Percentiles rank a stretch among this genome's conserved stretches.
Evolutionary conservation across 2,797 vertebrate genomes (phyloP).

Genomic region (Aulostomus chinensis): DNA sequence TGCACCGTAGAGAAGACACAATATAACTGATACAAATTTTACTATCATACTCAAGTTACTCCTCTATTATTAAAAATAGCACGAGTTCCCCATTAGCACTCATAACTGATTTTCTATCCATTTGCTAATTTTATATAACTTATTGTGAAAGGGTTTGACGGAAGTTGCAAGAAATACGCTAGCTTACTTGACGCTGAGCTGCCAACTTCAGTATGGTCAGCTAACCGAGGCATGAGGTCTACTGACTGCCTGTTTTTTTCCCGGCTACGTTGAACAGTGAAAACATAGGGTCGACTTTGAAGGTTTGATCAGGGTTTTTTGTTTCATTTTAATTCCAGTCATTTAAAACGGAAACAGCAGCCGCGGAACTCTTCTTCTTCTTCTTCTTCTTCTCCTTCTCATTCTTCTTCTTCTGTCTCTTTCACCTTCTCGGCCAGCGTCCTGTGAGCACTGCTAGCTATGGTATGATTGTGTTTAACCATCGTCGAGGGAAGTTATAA

Average conservation of each 20-base stretch:
- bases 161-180: background rate
- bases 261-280: background rate
- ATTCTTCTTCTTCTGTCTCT: background rate
- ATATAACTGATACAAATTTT: too few species aligned
- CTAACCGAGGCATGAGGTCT: constrained; percentile 45
- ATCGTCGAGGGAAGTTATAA: constrained; percentile 52
- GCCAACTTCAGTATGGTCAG: constrained; percentile 64
- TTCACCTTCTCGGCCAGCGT: constrained; percentile 21
- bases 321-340: background rate
- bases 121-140: too few species aligned
- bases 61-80: background rate
- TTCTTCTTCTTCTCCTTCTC: constrained; percentile 7
- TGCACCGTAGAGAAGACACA: too few species aligned
- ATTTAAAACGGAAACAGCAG: constrained; percentile 18
- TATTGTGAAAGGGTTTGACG: constrained; percentile 37
- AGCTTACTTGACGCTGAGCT: constrained; percentile 22
- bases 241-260: constrained; percentile 6
- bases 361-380: constrained; percentile 27
- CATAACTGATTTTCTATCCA: too few species aligned
- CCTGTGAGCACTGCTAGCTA: constrained; percentile 47
- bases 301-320: background rate
- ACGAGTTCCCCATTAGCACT: too few species aligned
- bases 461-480: constrained; percentile 45
- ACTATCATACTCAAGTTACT: too few species aligned
- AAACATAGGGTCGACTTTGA: background rate